These are phyloP conservation scores for Crocidura indochinensis DNA, from an alignment of 2,797 vertebrate genomes.

Conservation along the genomic window DNA sequence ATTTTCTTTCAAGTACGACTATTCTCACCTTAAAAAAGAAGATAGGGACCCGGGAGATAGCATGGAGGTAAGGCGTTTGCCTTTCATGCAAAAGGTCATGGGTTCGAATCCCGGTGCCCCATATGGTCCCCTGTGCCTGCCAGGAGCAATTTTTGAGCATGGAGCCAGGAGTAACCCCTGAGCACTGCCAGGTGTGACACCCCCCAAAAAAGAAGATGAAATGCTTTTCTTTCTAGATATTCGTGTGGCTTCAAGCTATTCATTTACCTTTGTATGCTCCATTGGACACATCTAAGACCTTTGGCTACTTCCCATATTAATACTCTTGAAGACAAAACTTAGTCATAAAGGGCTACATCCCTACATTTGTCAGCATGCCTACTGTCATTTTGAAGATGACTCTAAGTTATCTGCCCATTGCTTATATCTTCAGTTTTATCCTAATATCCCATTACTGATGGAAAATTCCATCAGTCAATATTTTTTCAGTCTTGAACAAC, in stretches of 20 bases:
- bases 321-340: background rate
- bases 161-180: no score
- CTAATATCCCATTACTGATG: background rate
- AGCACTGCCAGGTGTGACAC: no score
- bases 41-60: no score
- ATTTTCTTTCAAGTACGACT: background rate
- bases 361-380: background rate
- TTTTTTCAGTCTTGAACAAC: background rate
- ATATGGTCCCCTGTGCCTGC: no score
- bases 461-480: no score
- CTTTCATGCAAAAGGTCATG: no score
- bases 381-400: background rate
- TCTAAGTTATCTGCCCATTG: background rate
- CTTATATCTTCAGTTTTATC: background rate
- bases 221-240: background rate
- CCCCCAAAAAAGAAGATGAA: background rate
- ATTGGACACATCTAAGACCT: background rate
- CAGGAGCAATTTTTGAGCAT: no score
- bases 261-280: background rate
- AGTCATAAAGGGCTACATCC: background rate
- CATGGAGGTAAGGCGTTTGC: no score
- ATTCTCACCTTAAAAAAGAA: conserved; percentile 7
- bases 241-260: background rate
- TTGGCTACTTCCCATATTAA: background rate
- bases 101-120: no score